A percentile compares a stretch with the other conserved stretches of the same genome.
These are phyloP conservation scores for Melanotaenia pygmaea DNA, from an alignment of 2,797 vertebrate species.

Conservation along the genomic window DNA sequence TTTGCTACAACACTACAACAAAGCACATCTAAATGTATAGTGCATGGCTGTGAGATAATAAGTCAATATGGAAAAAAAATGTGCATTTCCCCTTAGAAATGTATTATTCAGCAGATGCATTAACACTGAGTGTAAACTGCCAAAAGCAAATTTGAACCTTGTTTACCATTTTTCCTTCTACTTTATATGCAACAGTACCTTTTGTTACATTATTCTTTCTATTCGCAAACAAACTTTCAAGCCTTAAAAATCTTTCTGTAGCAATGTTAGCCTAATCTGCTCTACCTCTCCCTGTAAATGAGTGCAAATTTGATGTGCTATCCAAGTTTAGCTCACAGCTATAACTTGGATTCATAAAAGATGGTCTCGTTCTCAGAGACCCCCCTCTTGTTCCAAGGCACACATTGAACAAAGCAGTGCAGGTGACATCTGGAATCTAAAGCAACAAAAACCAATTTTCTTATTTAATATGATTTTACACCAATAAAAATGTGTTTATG, in stretches of 20 bases:
- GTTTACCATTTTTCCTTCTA: constrained; percentile 19
- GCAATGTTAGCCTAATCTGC: background rate
- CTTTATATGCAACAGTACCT: constrained; percentile 10
- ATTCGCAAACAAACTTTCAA: constrained; percentile 24
- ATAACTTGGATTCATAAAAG: constrained; percentile 8
- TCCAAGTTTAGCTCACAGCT: constrained; percentile 22
- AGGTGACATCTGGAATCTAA: background rate
- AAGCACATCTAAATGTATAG: background rate
- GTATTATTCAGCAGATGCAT: constrained; percentile 19
- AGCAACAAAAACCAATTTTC: background rate
- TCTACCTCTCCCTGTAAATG: constrained; percentile 11
- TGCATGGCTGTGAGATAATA: constrained; percentile 14
- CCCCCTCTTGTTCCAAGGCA: background rate
- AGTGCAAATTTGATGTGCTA: constrained; percentile 25
- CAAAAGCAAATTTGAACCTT: constrained; percentile 22
- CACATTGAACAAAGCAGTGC: background rate
- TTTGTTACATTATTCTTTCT: constrained; percentile 11
- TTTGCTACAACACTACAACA: background rate
- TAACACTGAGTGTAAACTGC: constrained; percentile 11
- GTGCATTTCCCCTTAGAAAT: constrained; percentile 24
- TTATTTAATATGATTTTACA: background rate
- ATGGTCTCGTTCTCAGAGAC: constrained; percentile 26
- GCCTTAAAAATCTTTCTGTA: background rate
- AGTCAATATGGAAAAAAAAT: background rate
- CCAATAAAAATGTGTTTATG: background rate